A percentile compares a stretch with the other conserved stretches of the same genome.
These are phyloP conservation scores for Phymanthus crucifer DNA, from an alignment of 92 coral and sea anemone species.

Conservation along the genomic window DNA sequence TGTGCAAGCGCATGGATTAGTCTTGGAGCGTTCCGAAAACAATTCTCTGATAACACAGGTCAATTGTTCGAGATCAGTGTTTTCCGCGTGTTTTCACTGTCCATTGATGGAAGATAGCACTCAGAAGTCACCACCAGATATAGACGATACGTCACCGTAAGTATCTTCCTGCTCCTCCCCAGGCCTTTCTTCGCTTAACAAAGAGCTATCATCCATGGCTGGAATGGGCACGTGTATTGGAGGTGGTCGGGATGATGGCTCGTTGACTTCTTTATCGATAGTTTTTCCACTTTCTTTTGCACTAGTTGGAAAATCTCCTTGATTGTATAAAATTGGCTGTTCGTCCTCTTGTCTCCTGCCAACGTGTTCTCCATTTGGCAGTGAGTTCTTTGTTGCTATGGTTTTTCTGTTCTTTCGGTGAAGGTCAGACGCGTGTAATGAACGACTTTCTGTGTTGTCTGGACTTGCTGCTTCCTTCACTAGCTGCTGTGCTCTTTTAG, in stretches of 20 bases:
- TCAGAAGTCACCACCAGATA: constrained; percentile 92
- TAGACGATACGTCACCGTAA: constrained; percentile 82
- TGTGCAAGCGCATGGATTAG: too few relatives aligned
- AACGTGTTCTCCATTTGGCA: not conserved
- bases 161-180: constrained; percentile 77
- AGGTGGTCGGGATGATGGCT: constrained; percentile 50
- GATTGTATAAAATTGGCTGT: not conserved
- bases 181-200: constrained; percentile 59
- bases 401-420: constrained; percentile 10
- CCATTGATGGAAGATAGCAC: too few relatives aligned
- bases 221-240: constrained; percentile 87
- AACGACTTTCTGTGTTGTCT: constrained; percentile 60
- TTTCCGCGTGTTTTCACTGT: not conserved
- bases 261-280: not conserved
- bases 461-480: constrained; percentile 29
- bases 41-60: not conserved
- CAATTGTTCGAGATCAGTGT: not conserved
- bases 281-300: not conserved
- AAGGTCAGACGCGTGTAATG: constrained; percentile 84
- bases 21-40: too few relatives aligned
- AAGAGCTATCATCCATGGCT: constrained; percentile 69
- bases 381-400: not conserved
- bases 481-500: not conserved
- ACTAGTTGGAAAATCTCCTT: not conserved
- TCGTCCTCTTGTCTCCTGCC: not conserved